Conservation (phyloP, 2,113 vertebrate species). For the Octodon degus region DNA sequence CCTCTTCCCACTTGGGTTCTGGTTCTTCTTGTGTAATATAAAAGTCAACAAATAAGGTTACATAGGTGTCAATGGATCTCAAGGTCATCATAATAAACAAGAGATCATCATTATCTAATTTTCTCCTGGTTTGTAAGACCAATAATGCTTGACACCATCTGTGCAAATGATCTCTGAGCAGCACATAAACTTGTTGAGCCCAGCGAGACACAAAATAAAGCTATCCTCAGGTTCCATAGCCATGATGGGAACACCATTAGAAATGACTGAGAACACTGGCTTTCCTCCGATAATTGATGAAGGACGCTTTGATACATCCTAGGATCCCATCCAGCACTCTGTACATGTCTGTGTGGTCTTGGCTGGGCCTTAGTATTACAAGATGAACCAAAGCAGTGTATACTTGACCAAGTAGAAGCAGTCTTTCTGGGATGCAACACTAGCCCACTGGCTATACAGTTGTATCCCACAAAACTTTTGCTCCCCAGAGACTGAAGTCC, state of each 20-base stretch:
- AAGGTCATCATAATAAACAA: background rate
- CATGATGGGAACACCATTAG: background rate
- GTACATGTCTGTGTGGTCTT: background rate
- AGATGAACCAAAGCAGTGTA: background rate
- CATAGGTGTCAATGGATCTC: background rate
- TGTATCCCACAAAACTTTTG: background rate
- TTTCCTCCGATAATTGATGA: background rate
- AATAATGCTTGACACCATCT: background rate
- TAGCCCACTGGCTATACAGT: background rate
- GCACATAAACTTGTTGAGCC: background rate
- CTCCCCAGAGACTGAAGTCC: background rate
- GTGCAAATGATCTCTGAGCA: background rate
- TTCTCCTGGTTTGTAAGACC: conserved; percentile 4
- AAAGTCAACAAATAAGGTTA: background rate
- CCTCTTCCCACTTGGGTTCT: background rate
- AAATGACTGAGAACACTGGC: background rate
- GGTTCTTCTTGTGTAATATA: background rate
- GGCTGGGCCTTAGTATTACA: background rate
- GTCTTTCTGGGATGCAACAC: conserved; percentile 1
- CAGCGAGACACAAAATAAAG: background rate
- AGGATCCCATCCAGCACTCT: background rate
- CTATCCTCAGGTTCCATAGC: background rate
- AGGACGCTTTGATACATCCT: conserved; percentile 36
- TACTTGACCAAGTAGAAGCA: background rate
- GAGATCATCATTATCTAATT: background rate